Percentiles rank a stretch among this genome's conserved stretches.
phyloP scores from a whole-genome alignment of 2,888 invertebrate species.

The Argynnis bischoffii region DNA sequence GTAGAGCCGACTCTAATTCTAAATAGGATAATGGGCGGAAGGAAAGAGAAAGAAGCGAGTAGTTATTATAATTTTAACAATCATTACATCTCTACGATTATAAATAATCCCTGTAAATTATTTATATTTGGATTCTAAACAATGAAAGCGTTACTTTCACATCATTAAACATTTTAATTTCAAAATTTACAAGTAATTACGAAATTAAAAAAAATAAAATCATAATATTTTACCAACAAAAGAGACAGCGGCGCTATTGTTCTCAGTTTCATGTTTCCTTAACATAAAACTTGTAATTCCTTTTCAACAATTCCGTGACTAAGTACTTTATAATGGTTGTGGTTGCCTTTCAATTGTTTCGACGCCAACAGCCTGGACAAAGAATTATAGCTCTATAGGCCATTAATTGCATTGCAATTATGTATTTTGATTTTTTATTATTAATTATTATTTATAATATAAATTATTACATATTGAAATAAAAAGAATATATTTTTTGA shows the following conservation, averaged over 20 bases:
- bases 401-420: not conserved
- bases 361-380: slow-evolving; percentile 15
- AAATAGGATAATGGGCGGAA: too few species aligned
- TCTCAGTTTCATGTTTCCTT: slow-evolving; percentile 12
- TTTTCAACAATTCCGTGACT: slow-evolving; percentile 30
- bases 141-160: not conserved
- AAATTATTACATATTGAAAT: too few species aligned
- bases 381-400: slow-evolving; percentile 10
- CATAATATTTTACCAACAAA: slow-evolving; percentile 13
- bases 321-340: slow-evolving; percentile 22
- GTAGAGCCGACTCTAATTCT: too few species aligned
- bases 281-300: slow-evolving; percentile 16
- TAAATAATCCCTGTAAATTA: too few species aligned
- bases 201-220: not conserved
- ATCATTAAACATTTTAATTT: not conserved
- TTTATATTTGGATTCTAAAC: not conserved
- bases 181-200: not conserved
- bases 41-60: too few species aligned
- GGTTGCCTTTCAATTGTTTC: slow-evolving; percentile 30
- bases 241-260: slow-evolving; percentile 5
- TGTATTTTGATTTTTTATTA: not conserved
- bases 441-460: too few species aligned
- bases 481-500: too few species aligned
- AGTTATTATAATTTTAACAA: too few species aligned
- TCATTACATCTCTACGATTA: too few species aligned